Evolutionary conservation across 2,888 invertebrate species (phyloP), one percentile per base, ranked within the genome.

Genomic region (Apotomis turbidana): DNA sequence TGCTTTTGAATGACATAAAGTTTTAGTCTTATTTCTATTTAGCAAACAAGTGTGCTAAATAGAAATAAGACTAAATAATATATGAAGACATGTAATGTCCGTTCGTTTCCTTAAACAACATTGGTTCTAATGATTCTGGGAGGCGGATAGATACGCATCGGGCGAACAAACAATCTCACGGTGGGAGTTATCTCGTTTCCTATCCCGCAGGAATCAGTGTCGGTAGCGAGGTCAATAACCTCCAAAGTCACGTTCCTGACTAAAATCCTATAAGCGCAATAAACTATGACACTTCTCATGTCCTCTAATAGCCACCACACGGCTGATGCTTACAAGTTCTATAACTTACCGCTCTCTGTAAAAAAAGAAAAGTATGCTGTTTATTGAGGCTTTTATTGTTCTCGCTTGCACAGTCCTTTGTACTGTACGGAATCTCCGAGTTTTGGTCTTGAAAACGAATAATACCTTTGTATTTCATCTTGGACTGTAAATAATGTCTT

Each of bases 321-420:
- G 78, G 76, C 76, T 84, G 84, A 83, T 82, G 81, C 86, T 87
- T 87, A 49, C 10, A 87, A 82, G 82, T 79, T 76, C 81, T 85
- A 88, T 88, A 88, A 88, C 82, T 90, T 89, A 89, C 87, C 83
- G 86, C 86, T 91, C 89, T 89, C 85, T 87, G 90, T 89, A 87
- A 87, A 80, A 71, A 68, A 85, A 80, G 78, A 75, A 76, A 81
- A 80, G 81, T 85, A 85, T 83, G 79, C 83, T 83, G 85, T 87
- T 86, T 88, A 90, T 89, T 82, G 85, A 85, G 80, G 82, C 83
- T 88, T 88, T 87, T 87, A 85, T 87, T 87, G 83, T 81, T 76
- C 77, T 81, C 78, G 80, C 80, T 80, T 76, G 80, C 81, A 81
- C 80, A 77, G 79, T 85, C 85, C 87, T 82, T 90, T 88, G 85